Base-by-base conservation (phyloP, 2,113 vertebrate genomes). In the Gorsachius goisagi region DNA sequence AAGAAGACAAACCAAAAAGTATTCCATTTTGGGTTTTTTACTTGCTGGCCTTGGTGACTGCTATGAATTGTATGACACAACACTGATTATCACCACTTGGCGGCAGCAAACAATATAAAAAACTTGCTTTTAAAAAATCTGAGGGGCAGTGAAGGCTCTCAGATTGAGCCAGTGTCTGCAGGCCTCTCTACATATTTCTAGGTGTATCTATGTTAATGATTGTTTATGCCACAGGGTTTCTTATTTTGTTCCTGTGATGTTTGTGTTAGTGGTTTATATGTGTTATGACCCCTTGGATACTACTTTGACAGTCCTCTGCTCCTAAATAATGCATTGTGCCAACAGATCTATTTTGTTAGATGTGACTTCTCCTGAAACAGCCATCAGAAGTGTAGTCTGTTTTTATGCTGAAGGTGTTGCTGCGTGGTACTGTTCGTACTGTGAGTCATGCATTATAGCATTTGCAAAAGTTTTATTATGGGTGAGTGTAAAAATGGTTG, bases 41-140 rank as follows among this genome's bases (percentile, higher is more conserved):
- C 24, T 28, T 32, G 17, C 30, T 1, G 1, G 14, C 18, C 41
- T 52, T 27, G 9, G 9, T 58, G 67, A 21, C 50, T 49, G 28
- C 41, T 35, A 6, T 33, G 66, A 45, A 8, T 35, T 69, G 9
- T 4, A 41, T 53, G 62, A 21, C n/a, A 30, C 49, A 26, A 59
- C 41, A 16, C 47, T 45, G 45, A 2, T 53, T 64, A 32, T 68
- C 3, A 3, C 97, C 97, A 95, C 96, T 83, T 44, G 97, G 95
- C 15, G 95, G 97, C 97, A 97, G 96, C 96, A 97, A 88, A 97
- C 75, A 45, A 93, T 82, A 14, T 23, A 41, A 50, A 96, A 97
- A 20, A 19, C 16, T 44, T 16, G 37, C 32, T 60, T 66, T 37
- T 13, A 47, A 24, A 80, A 33, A 66, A 55, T 28, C 15, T 55